Evolutionary conservation across 2,113 vertebrate species (phyloP).

Genomic region (Pachyramphus minor): DNA sequence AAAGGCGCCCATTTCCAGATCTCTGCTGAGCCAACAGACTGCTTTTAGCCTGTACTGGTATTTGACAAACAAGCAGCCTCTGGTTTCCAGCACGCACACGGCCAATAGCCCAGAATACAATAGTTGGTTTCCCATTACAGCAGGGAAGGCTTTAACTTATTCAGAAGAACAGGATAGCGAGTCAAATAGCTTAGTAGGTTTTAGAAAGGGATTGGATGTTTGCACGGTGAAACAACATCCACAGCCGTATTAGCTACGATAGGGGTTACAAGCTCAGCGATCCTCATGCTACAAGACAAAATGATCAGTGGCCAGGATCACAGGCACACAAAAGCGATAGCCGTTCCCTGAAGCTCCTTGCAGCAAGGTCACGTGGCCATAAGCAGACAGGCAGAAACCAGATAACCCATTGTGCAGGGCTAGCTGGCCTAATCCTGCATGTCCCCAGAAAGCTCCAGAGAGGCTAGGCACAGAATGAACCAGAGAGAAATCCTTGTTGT

Average conservation of each 20-base stretch:
- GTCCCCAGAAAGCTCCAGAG: conserved; percentile 18
- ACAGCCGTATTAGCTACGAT: not conserved
- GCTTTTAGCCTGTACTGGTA: not conserved
- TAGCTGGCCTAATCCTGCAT: not conserved
- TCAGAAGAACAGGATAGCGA: conserved; percentile 39
- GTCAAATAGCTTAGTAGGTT: conserved; percentile 56
- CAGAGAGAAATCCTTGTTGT: not conserved
- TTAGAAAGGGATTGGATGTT: conserved; percentile 58
- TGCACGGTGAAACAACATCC: conserved; percentile 50
- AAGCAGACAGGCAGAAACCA: conserved; percentile 30
- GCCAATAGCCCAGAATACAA: conserved; percentile 41
- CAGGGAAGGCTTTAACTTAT: conserved; percentile 59
- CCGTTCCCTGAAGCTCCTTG: conserved; percentile 31
- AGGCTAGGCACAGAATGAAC: not conserved
- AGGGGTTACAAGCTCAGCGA: conserved; percentile 60
- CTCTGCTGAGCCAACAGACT: conserved; percentile 53
- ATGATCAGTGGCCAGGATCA: conserved; percentile 46
- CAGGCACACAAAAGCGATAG: conserved; percentile 36
- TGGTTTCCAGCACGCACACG: not conserved
- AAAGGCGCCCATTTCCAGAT: not conserved
- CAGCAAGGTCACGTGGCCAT: conserved; percentile 4
- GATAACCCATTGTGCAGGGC: conserved; percentile 32
- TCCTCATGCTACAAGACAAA: not conserved
- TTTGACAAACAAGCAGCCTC: conserved; percentile 47
- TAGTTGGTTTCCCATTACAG: conserved; percentile 55